These are phyloP conservation scores for Physella acuta DNA, from an alignment of 1,140 invertebrate species.

Conservation along the genomic window DNA sequence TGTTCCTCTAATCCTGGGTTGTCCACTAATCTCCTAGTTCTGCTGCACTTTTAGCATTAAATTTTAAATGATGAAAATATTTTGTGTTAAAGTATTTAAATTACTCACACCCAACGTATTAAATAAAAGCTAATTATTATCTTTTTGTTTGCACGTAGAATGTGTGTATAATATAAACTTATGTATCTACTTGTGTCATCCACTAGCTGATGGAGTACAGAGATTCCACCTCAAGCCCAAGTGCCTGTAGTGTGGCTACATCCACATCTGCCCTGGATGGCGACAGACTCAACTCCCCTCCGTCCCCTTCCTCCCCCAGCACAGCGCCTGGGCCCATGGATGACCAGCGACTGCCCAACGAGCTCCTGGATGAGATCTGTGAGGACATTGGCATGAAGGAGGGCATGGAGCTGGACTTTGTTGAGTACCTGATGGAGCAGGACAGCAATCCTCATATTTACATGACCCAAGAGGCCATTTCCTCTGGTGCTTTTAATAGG, in stretches of 20 bases:
- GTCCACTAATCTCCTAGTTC: too few species aligned
- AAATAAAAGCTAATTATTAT: too few species aligned
- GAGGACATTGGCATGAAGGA: slow-evolving; percentile 59
- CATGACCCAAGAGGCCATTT: slow-evolving; percentile 50
- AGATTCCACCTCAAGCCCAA: slow-evolving; percentile 49
- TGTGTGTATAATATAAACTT: too few species aligned
- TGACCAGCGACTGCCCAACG: slow-evolving; percentile 57
- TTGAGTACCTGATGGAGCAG: slow-evolving; percentile 57
- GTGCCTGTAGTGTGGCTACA: slow-evolving; percentile 42
- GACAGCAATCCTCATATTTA: slow-evolving; percentile 51
- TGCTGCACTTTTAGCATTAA: too few species aligned
- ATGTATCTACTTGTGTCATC: too few species aligned
- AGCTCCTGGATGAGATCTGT: slow-evolving; percentile 59
- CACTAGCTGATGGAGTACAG: slow-evolving; percentile 55
- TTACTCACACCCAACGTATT: too few species aligned
- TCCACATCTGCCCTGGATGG: slow-evolving; percentile 33
- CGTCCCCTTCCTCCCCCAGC: slow-evolving; percentile 41
- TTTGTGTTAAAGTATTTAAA: too few species aligned
- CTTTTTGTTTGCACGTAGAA: too few species aligned
- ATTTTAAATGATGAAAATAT: too few species aligned
- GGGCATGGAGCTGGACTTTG: slow-evolving; percentile 58
- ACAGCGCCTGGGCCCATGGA: slow-evolving; percentile 39
- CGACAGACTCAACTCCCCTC: slow-evolving; percentile 43
- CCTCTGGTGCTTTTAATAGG: slow-evolving; percentile 23
- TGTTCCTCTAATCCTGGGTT: too few species aligned